Conservation (phyloP, 37 sponge, comb jelly and placozoan species). For the Spongilla lacustris region DNA sequence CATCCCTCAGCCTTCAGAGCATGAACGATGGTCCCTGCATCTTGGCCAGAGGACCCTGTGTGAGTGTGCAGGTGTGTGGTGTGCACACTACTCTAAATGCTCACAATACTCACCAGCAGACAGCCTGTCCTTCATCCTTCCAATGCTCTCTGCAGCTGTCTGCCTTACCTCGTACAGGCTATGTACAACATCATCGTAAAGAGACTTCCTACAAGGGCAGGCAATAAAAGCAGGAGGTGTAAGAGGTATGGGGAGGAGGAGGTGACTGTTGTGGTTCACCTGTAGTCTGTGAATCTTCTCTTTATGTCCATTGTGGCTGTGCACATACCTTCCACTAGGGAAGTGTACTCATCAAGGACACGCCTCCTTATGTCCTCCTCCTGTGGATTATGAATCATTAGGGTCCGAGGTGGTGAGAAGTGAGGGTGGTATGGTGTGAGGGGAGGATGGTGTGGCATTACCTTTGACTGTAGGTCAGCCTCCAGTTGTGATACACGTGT, state of each 20-base stretch:
- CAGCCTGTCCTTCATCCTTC: slow-evolving; percentile 48
- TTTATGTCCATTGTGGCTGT: slow-evolving; percentile 47
- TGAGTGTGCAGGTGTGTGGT: neutral
- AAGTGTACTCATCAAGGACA: slow-evolving; percentile 36
- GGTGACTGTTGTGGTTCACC: too few species aligned
- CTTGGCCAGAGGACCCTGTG: neutral
- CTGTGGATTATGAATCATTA: neutral
- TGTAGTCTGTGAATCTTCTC: slow-evolving; percentile 58
- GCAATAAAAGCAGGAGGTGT: too few species aligned
- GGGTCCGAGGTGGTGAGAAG: too few species aligned
- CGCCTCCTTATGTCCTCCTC: slow-evolving; percentile 10
- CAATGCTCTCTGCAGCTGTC: slow-evolving; percentile 25
- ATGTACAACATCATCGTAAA: slow-evolving; percentile 43
- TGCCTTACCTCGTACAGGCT: slow-evolving; percentile 57
- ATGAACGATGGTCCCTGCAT: neutral
- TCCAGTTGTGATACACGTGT: slow-evolving; percentile 45
- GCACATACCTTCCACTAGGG: slow-evolving; percentile 43
- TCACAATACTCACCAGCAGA: neutral
- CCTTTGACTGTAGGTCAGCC: slow-evolving; percentile 6
- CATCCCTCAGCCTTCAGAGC: slow-evolving; percentile 34
- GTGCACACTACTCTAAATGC: neutral
- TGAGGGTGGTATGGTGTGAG: neutral
- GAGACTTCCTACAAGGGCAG: slow-evolving; percentile 28
- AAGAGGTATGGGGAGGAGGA: too few species aligned
- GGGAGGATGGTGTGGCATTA: neutral